Evolutionary conservation across 2,113 vertebrate species (phyloP).

Genomic region (Ciconia boyciana): DNA sequence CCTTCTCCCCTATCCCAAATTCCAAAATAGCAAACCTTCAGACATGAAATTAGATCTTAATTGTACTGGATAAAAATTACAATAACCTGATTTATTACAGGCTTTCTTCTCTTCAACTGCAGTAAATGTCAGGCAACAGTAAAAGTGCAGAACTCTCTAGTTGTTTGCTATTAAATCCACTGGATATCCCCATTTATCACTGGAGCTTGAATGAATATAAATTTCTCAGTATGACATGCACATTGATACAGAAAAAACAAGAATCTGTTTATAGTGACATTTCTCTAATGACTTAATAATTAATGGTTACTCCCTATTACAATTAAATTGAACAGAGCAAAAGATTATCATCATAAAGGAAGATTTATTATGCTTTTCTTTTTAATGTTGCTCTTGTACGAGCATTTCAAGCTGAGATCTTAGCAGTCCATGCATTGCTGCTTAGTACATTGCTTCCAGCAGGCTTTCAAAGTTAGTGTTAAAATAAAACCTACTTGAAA

Average conservation of each 20-base stretch:
- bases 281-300: slow-evolving; percentile 15
- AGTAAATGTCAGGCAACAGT: slow-evolving; percentile 13
- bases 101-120: not conserved
- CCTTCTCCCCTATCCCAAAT: not conserved
- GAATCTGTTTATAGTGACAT: not conserved
- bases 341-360: not conserved
- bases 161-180: not conserved
- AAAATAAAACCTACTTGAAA: slow-evolving; percentile 84
- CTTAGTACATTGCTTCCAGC: not conserved
- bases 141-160: not conserved
- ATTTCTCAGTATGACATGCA: not conserved
- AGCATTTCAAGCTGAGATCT: slow-evolving; percentile 16
- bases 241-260: not conserved
- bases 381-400: not conserved
- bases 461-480: not conserved
- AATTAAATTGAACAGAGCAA: not conserved
- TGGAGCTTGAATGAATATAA: not conserved
- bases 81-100: slow-evolving; percentile 2
- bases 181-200: not conserved
- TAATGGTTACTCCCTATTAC: slow-evolving; percentile 13
- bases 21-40: not conserved
- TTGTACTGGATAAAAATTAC: not conserved
- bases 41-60: slow-evolving; percentile 17
- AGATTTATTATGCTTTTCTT: not conserved
- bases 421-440: not conserved